Evolutionary conservation across 2,888 invertebrate genomes (phyloP).

Genomic region (Tipula lateralis): DNA sequence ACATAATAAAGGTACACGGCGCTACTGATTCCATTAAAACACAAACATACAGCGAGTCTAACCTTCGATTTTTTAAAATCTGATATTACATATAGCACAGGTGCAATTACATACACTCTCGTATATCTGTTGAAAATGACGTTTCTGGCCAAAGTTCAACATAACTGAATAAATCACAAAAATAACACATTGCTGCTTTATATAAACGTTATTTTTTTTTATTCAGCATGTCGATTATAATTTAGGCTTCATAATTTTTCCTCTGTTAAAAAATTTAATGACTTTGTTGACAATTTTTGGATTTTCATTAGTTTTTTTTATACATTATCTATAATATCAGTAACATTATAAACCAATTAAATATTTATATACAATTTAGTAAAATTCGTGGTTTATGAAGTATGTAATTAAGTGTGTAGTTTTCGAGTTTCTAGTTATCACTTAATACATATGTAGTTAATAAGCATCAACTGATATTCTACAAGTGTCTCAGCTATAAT

Average conservation of each 20-base stretch:
- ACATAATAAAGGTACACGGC: too few species aligned
- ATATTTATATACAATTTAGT: background rate
- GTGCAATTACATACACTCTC: background rate
- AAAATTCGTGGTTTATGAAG: background rate
- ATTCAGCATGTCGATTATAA: background rate
- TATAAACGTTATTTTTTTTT: background rate
- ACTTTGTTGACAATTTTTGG: background rate
- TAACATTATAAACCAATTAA: background rate
- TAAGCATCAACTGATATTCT: too few species aligned
- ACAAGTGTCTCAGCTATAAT: too few species aligned
- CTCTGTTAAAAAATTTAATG: background rate
- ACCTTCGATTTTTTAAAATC: background rate
- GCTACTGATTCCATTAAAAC: too few species aligned
- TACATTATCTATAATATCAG: background rate
- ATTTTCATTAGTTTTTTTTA: background rate
- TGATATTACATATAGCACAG: background rate
- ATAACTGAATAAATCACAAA: background rate
- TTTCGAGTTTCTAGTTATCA: too few species aligned
- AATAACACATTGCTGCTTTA: background rate
- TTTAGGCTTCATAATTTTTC: background rate
- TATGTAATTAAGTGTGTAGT: background rate
- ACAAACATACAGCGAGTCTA: background rate
- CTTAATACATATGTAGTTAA: too few species aligned
- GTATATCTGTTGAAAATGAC: background rate
- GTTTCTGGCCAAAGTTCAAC: background rate